Evolutionary conservation across 2,888 invertebrate species (phyloP), one percentile per base, ranked within the genome.

Genomic region (Eristalis pertinax): DNA sequence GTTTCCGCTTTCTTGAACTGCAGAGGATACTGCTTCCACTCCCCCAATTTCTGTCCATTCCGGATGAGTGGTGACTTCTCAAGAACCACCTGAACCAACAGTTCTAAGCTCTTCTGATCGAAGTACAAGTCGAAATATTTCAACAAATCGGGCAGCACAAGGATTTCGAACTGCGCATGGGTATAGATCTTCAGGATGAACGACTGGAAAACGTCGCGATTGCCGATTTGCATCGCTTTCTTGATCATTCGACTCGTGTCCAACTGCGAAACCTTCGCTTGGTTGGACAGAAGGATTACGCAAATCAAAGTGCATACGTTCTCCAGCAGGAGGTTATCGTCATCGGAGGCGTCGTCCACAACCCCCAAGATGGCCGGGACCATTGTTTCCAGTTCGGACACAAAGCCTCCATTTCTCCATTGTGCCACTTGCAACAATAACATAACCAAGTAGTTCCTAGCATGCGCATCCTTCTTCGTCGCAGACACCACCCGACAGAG

Each of bases 91-190:
- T 95, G 95, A 0, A 95, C 94, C 19, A 97, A 91, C 32, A 96
- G 93, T 64, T 94, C 92, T 89, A 97, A 93, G 3, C 94, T 94
- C 50, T 94, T 92, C 43, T 91, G 91, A 89, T 95, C 94, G 76
- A 95, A 94, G 78, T 94, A 92, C 0, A 93, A 93, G 69, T 95
- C 94, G 22, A 95, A 95, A 90, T 94, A 94, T 73, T 94, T 94
- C 32, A 97, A 90, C 83, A 96, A 95, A 19, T 94, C 94, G 0
- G 97, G 96, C 70, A 97, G 92, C 85, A 97, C 94, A 41, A 96
- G 94, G 89, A 95, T 94, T 91, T 97, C 97, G 92, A 97, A 97
- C 70, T 95, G 95, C 0, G 95, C 94, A 90, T 96, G 96, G 41
- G 94, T 92, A 50, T 95, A 94, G 4, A 97, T 94, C 91, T 95